Base-by-base conservation (phyloP, 2,888 invertebrate species). In the Steinernema hermaphroditum region DNA sequence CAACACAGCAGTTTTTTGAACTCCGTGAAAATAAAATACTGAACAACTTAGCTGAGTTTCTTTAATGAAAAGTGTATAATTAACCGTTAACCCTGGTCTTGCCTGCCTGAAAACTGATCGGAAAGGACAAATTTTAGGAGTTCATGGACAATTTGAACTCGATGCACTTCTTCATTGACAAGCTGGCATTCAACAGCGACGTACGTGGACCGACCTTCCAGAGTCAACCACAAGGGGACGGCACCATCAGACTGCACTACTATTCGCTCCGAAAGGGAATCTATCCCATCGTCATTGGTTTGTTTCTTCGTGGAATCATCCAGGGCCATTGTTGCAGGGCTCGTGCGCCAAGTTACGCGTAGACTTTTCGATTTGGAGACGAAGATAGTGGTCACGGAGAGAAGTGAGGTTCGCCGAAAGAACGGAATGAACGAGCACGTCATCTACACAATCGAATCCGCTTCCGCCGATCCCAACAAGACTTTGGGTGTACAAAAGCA, bases 141-240 rank as follows among this genome's bases (percentile, higher is more conserved):
- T 84, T 83, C 72, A 72, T 84, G 12, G 79, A 84, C 72, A 84
- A 82, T 54, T 75, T 84, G 12, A 83, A 81, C 76, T 80, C 83
- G 24, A 81, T 84, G 81, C 84, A 84, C 74, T 84, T 83, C 70
- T 84, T 84, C 78, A 83, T 84, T 69, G 83, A 83, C 74, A 83
- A 82, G 62, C 81, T 83, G 32, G 82, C 83, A 0, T 84, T 84
- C 76, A 78, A 82, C 74, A 79, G 79, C 29, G 81, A 82, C 27
- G 83, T 83, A 79, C 78, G 80, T 27, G 83, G 83, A 9, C 83
- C 84, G 0, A 80, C 80, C 1, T 84, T 84, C 57, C 77, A 79
- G 68, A 76, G 75, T 34, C 77, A 79, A 37, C 68, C 74, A 6
- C 76, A 75, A 49, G 24, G 16, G 1, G 78, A 79, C 54, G 79